Conservation (phyloP, 2,113 vertebrate species). For the Chaetops frenatus region DNA sequence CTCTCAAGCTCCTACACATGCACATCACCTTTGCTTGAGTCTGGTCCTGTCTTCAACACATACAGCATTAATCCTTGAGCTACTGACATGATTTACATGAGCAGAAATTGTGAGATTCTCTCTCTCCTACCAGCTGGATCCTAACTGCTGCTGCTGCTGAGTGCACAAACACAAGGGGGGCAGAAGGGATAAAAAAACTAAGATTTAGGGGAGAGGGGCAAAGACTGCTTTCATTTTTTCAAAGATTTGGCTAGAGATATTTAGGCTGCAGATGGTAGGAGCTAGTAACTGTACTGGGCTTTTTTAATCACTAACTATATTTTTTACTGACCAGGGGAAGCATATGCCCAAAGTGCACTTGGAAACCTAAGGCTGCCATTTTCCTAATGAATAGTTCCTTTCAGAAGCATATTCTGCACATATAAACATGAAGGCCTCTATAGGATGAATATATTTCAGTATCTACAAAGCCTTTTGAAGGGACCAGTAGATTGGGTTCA, state of each 20-base stretch:
- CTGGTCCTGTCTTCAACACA: neutral
- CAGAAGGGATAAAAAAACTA: neutral
- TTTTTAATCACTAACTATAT: neutral
- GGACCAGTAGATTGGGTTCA: neutral
- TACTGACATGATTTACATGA: neutral
- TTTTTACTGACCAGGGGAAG: neutral
- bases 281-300: neutral
- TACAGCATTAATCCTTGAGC: neutral
- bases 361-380: neutral
- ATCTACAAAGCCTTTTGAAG: neutral
- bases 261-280: neutral
- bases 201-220: neutral
- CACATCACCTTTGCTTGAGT: neutral
- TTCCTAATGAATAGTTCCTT: neutral
- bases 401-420: neutral
- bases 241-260: neutral
- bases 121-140: neutral
- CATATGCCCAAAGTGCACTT: neutral
- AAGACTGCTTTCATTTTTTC: neutral
- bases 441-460: neutral
- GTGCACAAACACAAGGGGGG: neutral
- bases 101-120: neutral
- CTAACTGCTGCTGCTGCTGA: neutral
- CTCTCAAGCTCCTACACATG: neutral
- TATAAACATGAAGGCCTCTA: neutral